Conservation (phyloP, 2,797 vertebrate genomes). For the Arctocebus calabarensis region DNA sequence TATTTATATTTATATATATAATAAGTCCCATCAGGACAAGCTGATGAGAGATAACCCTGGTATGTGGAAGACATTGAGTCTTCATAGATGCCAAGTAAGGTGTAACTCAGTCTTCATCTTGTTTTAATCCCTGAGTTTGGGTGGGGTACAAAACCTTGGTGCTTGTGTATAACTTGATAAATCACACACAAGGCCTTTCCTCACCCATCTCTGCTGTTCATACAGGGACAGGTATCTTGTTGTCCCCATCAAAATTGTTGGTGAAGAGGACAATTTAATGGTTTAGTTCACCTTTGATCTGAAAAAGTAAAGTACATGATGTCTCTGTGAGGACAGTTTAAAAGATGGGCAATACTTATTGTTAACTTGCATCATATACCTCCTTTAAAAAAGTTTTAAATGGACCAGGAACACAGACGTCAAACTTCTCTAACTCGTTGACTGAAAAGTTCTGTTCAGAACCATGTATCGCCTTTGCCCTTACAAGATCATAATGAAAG, state of each 20-base stretch:
- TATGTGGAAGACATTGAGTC: background rate
- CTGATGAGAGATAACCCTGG: background rate
- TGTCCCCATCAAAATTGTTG: background rate
- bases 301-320: conserved; percentile 6
- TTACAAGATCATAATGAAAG: conserved; percentile 10
- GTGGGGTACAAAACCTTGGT: background rate
- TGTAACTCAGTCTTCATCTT: background rate
- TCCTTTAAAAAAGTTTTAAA: background rate
- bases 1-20: background rate
- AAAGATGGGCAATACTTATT: background rate
- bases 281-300: background rate
- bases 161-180: background rate
- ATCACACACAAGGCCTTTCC: background rate
- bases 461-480: background rate
- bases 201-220: background rate
- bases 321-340: background rate
- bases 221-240: background rate
- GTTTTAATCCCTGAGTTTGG: background rate
- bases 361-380: background rate
- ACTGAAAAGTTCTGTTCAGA: conserved; percentile 8
- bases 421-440: background rate
- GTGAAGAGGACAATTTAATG: background rate
- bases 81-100: background rate
- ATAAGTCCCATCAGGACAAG: background rate
- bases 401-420: background rate